A percentile compares a stretch with the other conserved stretches of the same genome.
These are phyloP conservation scores for Palythoa heliodiscus DNA, from an alignment of 92 coral and sea anemone species.

Conservation along the genomic window DNA sequence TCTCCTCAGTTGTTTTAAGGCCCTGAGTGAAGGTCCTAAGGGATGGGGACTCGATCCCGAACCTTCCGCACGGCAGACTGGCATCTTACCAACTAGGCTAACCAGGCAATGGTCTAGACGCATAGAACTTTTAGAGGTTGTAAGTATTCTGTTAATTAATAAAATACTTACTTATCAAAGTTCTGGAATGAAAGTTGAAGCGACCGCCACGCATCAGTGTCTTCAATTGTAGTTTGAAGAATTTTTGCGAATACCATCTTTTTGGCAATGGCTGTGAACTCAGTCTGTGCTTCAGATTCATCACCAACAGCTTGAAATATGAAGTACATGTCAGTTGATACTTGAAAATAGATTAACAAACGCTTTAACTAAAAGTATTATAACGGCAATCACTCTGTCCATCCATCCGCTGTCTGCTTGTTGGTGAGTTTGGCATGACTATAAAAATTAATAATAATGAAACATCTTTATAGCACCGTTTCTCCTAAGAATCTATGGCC, in stretches of 20 bases:
- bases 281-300: background rate
- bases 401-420: background rate
- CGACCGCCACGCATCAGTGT: background rate
- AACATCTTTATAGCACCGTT: too few relatives aligned
- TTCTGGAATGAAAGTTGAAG: background rate
- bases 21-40: too few relatives aligned
- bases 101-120: too few relatives aligned
- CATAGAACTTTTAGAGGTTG: too few relatives aligned
- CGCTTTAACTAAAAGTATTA: background rate
- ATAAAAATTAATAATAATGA: too few relatives aligned
- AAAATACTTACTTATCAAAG: background rate
- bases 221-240: constrained; percentile 12
- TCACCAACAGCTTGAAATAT: background rate
- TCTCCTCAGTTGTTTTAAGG: too few relatives aligned
- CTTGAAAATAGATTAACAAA: background rate
- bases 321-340: background rate
- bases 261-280: background rate
- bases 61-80: too few relatives aligned
- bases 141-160: background rate
- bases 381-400: background rate
- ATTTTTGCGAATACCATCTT: background rate
- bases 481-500: too few relatives aligned
- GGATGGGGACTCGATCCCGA: too few relatives aligned
- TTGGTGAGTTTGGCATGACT: background rate
- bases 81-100: too few relatives aligned